phyloP scores from a whole-genome alignment of 2,888 invertebrate genomes.

The Drosophila siamana region DNA sequence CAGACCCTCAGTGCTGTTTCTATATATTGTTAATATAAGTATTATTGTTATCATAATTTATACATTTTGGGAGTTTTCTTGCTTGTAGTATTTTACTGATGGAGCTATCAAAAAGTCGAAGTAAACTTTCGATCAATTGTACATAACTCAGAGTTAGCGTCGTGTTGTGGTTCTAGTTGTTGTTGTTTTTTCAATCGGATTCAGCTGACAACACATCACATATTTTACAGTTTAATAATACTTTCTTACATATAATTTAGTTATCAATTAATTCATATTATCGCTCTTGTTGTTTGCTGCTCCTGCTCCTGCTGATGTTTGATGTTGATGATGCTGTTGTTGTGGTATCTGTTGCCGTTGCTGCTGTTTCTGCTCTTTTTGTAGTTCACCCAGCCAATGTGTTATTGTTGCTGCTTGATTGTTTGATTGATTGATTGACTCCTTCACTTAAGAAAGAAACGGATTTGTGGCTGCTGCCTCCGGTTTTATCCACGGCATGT shows the following conservation, averaged over 20 bases:
- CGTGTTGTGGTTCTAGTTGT: slow-evolving; percentile 27
- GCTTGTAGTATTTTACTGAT: slow-evolving; percentile 17
- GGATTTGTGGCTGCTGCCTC: slow-evolving; percentile 85
- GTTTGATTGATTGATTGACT: slow-evolving; percentile 45
- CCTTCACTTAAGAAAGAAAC: slow-evolving; percentile 84
- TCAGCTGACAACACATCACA: slow-evolving; percentile 69
- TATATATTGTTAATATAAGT: slow-evolving; percentile 26
- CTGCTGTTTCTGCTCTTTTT: not conserved
- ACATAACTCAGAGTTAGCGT: slow-evolving; percentile 41
- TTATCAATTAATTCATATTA: slow-evolving; percentile 62
- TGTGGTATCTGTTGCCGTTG: slow-evolving; percentile 30
- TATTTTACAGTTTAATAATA: slow-evolving; percentile 83
- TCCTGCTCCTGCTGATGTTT: slow-evolving; percentile 26
- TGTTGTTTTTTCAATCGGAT: slow-evolving; percentile 27
- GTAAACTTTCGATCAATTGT: slow-evolving; percentile 47
- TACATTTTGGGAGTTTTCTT: slow-evolving; percentile 39
- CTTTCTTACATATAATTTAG: slow-evolving; percentile 79
- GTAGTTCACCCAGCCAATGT: slow-evolving; percentile 35
- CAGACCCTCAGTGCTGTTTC: slow-evolving; percentile 49
- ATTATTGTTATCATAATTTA: slow-evolving; percentile 39
- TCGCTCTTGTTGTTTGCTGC: slow-evolving; percentile 33
- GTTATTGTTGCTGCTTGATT: slow-evolving; percentile 30
- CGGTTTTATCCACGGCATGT: slow-evolving; percentile 85
- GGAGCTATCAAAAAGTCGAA: slow-evolving; percentile 39
- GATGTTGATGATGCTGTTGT: slow-evolving; percentile 24